phyloP scores from a whole-genome alignment of 1,140 invertebrate genomes.

The Leguminivora glycinivorella region DNA sequence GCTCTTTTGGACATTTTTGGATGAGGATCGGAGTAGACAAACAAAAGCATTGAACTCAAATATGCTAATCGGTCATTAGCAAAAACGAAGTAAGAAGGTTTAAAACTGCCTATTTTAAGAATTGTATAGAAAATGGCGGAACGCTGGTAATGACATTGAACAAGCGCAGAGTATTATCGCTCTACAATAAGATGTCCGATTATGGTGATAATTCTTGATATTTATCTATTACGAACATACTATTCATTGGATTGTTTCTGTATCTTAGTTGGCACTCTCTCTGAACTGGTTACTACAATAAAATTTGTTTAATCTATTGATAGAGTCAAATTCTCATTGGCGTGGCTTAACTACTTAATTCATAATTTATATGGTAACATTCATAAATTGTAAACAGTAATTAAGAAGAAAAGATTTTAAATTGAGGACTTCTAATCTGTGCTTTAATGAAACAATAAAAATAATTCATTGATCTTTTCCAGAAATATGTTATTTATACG shows the following conservation, averaged over 20 bases:
- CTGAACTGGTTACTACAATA: background rate
- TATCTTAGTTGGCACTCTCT: background rate
- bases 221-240: conserved; percentile 14
- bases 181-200: conserved; percentile 1
- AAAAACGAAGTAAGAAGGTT: background rate
- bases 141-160: conserved; percentile 17
- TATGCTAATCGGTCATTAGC: conserved; percentile 8
- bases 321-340: background rate
- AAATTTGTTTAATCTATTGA: background rate
- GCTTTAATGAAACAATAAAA: no score
- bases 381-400: no score
- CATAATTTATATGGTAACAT: no score
- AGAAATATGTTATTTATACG: no score
- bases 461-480: no score
- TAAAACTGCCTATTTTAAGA: background rate
- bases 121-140: conserved; percentile 7
- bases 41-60: conserved; percentile 18
- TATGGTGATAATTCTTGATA: background rate
- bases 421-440: no score
- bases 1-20: conserved; percentile 15
- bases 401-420: no score
- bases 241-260: background rate
- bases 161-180: background rate
- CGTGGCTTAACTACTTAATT: no score
- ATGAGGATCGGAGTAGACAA: conserved; percentile 19